Percentiles rank a stretch among this genome's conserved stretches.
phyloP scores from a whole-genome alignment of 2,797 vertebrate genomes.

The Hoplostethus atlanticus region DNA sequence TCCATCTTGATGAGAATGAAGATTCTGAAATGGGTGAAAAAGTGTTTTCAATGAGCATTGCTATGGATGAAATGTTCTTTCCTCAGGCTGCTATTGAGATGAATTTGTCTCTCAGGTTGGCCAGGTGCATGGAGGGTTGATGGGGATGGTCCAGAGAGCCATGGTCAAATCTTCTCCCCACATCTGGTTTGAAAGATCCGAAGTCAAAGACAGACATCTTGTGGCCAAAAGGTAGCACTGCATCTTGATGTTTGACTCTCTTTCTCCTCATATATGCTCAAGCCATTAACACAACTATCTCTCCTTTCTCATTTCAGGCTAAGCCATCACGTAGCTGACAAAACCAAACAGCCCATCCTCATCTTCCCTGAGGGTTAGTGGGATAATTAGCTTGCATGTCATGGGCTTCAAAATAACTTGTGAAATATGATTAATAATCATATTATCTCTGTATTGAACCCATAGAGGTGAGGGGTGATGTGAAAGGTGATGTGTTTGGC shows the following conservation, averaged over 20 bases:
- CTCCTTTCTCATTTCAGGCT: slow-evolving; percentile 80
- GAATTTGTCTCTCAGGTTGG: slow-evolving; percentile 84
- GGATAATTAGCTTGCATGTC: slow-evolving; percentile 90
- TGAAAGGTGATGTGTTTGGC: background rate
- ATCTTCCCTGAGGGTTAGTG: slow-evolving; percentile 94
- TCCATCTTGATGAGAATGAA: no score
- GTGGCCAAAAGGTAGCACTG: slow-evolving; percentile 91
- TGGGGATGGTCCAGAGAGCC: slow-evolving; percentile 92
- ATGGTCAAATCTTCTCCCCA: slow-evolving; percentile 94
- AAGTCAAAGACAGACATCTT: slow-evolving; percentile 94
- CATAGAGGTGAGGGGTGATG: background rate
- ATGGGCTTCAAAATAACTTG: background rate
- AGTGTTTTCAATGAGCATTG: background rate
- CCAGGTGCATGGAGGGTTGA: slow-evolving; percentile 90
- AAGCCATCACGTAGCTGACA: slow-evolving; percentile 90
- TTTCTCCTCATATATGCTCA: background rate
- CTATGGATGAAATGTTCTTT: background rate
- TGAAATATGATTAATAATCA: background rate
- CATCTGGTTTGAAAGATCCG: slow-evolving; percentile 94
- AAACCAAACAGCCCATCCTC: slow-evolving; percentile 93
- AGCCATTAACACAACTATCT: background rate
- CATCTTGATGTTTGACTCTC: background rate
- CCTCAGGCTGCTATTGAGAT: background rate
- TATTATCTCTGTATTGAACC: background rate
- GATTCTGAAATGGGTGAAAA: background rate